Percentiles rank a stretch among this genome's conserved stretches.
Evolutionary conservation across 2,888 invertebrate genomes (phyloP).

Genomic region (Bugula neritina): DNA sequence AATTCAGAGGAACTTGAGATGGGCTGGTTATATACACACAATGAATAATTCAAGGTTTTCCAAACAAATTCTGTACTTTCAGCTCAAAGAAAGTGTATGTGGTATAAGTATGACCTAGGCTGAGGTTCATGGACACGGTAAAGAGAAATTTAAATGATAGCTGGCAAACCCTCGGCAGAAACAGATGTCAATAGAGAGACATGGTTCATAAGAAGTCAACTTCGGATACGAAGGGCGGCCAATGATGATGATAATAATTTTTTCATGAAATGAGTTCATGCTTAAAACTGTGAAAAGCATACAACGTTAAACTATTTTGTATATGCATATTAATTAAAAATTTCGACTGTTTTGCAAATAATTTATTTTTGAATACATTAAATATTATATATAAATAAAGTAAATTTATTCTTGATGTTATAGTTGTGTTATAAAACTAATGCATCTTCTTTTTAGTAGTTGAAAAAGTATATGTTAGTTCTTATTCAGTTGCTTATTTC

Average conservation of each 20-base stretch:
- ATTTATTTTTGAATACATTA: too few species aligned
- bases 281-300: too few species aligned
- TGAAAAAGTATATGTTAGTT: too few species aligned
- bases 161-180: slow-evolving; percentile 4
- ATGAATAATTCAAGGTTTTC: neutral
- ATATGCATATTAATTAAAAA: too few species aligned
- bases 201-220: neutral
- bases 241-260: neutral
- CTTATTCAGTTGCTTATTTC: too few species aligned
- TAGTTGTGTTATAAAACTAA: too few species aligned
- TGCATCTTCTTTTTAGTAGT: too few species aligned
- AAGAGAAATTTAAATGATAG: slow-evolving; percentile 2
- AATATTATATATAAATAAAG: too few species aligned
- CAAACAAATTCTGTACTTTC: slow-evolving; percentile 6
- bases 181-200: neutral
- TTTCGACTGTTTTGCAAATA: too few species aligned
- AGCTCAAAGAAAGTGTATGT: neutral
- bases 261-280: too few species aligned
- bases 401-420: too few species aligned
- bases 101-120: neutral
- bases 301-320: too few species aligned
- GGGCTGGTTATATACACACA: neutral
- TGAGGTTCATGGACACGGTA: slow-evolving; percentile 18
- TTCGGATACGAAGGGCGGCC: neutral
- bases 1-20: neutral